Percentiles rank a stretch among this genome's conserved stretches.
Conservation (phyloP, 2,113 vertebrate species). For the Anthoscopus minutus region DNA sequence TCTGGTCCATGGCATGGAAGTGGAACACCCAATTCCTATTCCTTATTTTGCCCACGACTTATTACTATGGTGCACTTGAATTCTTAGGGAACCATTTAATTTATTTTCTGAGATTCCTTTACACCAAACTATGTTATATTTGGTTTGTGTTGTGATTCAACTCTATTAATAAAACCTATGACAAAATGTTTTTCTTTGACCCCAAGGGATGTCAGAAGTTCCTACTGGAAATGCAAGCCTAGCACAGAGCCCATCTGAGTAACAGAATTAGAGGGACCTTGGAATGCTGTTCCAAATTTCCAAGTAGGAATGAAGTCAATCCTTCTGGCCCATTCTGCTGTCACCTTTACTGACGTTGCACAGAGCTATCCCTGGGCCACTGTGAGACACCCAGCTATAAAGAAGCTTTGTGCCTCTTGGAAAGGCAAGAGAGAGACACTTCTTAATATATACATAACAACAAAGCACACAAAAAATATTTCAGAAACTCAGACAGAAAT, state of each 20-base stretch:
- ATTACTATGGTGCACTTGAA: not conserved
- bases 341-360: not conserved
- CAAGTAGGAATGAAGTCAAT: not conserved
- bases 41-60: not conserved
- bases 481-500: not conserved
- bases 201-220: not conserved
- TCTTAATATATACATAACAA: not conserved
- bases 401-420: not conserved
- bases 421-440: not conserved
- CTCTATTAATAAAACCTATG: not conserved
- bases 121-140: not conserved
- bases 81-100: not conserved
- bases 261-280: not conserved
- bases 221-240: not conserved
- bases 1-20: not conserved
- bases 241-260: not conserved
- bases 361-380: not conserved
- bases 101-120: not conserved
- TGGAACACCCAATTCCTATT: not conserved
- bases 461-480: not conserved
- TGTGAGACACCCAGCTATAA: accelerated
- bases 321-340: not conserved
- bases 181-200: not conserved
- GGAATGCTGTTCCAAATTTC: not conserved
- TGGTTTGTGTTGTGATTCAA: not conserved